phyloP scores from a whole-genome alignment of 2,888 invertebrate genomes.

The Melipona beecheii region DNA sequence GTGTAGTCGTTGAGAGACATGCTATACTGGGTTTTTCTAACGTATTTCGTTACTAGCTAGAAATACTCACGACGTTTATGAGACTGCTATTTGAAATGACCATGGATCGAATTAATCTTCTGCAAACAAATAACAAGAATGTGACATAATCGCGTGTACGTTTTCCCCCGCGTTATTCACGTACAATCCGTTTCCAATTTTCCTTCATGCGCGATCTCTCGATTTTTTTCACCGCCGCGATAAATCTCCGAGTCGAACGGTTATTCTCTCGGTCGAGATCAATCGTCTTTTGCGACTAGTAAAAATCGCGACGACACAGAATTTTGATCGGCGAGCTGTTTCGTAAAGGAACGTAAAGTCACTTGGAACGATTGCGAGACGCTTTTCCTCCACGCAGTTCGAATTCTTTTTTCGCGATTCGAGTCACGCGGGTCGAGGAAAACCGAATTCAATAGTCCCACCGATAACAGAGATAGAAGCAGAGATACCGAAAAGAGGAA shows the following conservation, averaged over 20 bases:
- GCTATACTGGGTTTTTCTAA: too few relatives aligned
- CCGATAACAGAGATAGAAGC: conserved; percentile 3
- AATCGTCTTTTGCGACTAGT: not conserved
- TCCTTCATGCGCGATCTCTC: too few relatives aligned
- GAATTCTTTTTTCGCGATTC: conserved; percentile 50
- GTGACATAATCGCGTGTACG: too few relatives aligned
- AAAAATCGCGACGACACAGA: conserved; percentile 15
- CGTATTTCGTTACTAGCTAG: too few relatives aligned
- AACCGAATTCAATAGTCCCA: conserved; percentile 48
- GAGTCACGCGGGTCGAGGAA: conserved; percentile 47
- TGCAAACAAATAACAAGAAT: too few relatives aligned
- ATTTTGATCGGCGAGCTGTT: conserved; percentile 30
- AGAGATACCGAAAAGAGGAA: not conserved
- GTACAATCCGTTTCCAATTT: not conserved
- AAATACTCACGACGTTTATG: too few relatives aligned
- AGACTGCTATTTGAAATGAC: too few relatives aligned
- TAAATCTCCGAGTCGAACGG: not conserved
- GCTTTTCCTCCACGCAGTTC: conserved; percentile 8
- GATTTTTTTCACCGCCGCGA: not conserved
- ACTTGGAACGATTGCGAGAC: conserved; percentile 15
- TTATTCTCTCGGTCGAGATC: not conserved
- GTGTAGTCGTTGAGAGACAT: too few relatives aligned
- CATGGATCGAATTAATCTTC: too few relatives aligned
- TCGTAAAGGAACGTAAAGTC: conserved; percentile 13
- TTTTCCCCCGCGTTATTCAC: too few relatives aligned